phyloP scores from a whole-genome alignment of 2,888 invertebrate species.

The Conomelus anceps region DNA sequence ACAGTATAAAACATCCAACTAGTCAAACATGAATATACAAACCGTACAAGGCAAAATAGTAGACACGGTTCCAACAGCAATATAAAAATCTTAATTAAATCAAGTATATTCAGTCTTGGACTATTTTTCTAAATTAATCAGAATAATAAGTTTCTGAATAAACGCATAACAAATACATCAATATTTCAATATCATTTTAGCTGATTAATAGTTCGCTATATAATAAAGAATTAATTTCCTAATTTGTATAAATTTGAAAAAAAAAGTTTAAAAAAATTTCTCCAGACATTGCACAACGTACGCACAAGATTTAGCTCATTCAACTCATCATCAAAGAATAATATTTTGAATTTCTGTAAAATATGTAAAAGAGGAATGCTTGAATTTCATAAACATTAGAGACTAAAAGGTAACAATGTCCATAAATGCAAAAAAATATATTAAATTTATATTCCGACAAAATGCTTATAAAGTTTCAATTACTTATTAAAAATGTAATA shows the following conservation, averaged over 20 bases:
- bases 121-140: background rate
- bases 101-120: background rate
- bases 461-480: background rate
- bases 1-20: background rate
- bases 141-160: background rate
- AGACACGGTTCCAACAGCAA: background rate
- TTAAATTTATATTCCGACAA: background rate
- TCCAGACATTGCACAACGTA: too few species aligned
- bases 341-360: too few species aligned
- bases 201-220: too few species aligned
- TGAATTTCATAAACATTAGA: background rate
- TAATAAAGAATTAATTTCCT: too few species aligned
- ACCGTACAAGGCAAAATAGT: background rate
- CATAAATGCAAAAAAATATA: background rate
- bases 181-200: too few species aligned
- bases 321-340: too few species aligned
- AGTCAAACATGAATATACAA: background rate
- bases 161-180: too few species aligned
- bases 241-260: too few species aligned
- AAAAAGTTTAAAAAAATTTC: too few species aligned
- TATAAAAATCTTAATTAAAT: background rate
- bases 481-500: too few species aligned
- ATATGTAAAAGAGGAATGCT: background rate
- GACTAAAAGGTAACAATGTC: background rate
- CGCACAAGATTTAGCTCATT: too few species aligned